Evolutionary conservation across 2,797 vertebrate genomes (phyloP).

Genomic region (Scolopax rusticola): DNA sequence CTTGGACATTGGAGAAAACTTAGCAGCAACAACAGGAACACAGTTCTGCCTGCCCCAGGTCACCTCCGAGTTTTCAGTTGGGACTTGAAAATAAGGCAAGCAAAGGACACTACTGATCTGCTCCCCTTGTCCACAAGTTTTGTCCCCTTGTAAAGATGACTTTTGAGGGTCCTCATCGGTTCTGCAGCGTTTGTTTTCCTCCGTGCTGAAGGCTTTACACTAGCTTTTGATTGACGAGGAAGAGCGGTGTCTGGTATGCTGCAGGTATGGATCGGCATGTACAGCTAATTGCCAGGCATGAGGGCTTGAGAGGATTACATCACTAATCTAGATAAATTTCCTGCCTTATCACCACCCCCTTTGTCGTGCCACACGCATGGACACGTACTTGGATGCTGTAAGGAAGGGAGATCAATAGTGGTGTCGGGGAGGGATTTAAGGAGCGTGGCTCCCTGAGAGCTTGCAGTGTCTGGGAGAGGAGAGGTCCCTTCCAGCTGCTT

Average conservation of each 20-base stretch:
- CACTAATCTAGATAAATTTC: neutral
- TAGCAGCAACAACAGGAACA: neutral
- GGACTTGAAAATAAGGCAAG: neutral
- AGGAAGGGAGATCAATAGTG: neutral
- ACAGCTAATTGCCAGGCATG: conserved; percentile 33
- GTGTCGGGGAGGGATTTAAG: neutral
- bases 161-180: neutral
- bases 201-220: accelerated
- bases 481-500: neutral
- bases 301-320: conserved; percentile 27
- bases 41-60: neutral
- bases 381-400: neutral
- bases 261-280: conserved; percentile 7
- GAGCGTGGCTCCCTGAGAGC: neutral
- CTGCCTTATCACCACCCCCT: neutral
- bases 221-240: neutral
- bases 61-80: neutral
- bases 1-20: neutral
- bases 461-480: neutral
- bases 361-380: neutral
- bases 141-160: neutral
- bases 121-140: neutral
- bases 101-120: neutral
- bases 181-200: neutral
- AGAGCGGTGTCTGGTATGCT: neutral